Evolutionary conservation across 2,797 vertebrate genomes (phyloP).

Genomic region (Coranthus polyacanthus): DNA sequence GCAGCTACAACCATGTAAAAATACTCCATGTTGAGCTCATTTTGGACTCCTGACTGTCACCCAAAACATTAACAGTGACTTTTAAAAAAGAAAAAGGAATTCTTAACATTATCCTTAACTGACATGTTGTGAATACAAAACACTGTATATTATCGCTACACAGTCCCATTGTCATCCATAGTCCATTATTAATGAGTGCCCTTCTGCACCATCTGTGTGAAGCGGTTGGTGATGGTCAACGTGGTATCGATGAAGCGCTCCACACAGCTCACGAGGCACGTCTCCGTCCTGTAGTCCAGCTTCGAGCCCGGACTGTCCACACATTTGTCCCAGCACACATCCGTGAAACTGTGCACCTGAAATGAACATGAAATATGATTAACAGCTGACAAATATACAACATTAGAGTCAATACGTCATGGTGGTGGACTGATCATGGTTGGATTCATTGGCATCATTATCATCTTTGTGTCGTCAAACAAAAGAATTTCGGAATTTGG

Average conservation of each 20-base stretch:
- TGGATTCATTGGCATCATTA: no score
- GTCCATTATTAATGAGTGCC: constrained; percentile 81
- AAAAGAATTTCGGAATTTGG: no score
- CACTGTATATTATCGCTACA: not conserved
- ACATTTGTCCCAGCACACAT: constrained; percentile 95
- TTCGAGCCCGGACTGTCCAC: constrained; percentile 90
- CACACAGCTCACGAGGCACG: constrained; percentile 90
- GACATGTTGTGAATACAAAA: constrained; percentile 12
- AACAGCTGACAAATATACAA: fast-evolving
- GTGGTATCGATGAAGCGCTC: constrained; percentile 94
- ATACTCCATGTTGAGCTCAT: not conserved
- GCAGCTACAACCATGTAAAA: constrained; percentile 1
- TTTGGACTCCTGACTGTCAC: no score
- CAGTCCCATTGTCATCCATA: not conserved
- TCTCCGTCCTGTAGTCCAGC: constrained; percentile 90
- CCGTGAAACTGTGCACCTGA: constrained; percentile 93
- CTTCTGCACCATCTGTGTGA: constrained; percentile 94
- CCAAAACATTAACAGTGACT: no score
- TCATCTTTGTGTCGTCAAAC: no score
- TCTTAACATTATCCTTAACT: no score
- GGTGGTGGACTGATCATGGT: not conserved
- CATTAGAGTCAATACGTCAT: not conserved
- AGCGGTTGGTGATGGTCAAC: constrained; percentile 90
- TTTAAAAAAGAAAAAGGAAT: no score
- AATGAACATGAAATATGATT: not conserved